Evolutionary conservation across 1,140 invertebrate genomes (phyloP), one percentile per base, ranked within the genome.

Genomic region (Eulimnadia texana): DNA sequence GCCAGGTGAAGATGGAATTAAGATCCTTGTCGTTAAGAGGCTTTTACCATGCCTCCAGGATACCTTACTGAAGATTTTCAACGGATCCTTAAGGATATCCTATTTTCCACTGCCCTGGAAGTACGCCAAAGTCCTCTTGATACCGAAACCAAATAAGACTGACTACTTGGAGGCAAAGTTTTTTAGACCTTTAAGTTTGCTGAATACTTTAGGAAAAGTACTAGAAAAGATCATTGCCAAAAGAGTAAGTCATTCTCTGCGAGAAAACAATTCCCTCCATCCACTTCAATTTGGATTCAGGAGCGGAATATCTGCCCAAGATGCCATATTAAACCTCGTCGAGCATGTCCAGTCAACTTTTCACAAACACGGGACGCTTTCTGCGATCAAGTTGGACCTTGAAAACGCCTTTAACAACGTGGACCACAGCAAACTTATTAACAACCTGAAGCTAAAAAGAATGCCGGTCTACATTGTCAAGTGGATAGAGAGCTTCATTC

Each of bases 191-290:
- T 22, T 56, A 3, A 16, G n/a, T 56, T 24, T 56, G 3, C 25
- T 56, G n/a, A n/a, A 1, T 22, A 2, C 24, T 3, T 3, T 27
- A n/a, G 54, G 25, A 3, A 56, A 56, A 27, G 25, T 56, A n/a
- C 54, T 56, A 24, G 54, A 56, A 25, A 56, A 56, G n/a, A 29
- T 29, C 20, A 22, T 56, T n/a, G n/a, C 54, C 3, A 56, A 56
- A 56, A 56, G 23, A 25, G n/a, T 56, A 3, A n/a, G 16, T 27
- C 16, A 1, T 24, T 1, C n/a, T n/a, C 10, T 56, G 24, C 24
- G 25, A 25, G 54, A 25, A 22, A 1, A n/a, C n/a, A 22, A 56
- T 25, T 29, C 29, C 16, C 25, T 56, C 16, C 16, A 16, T 24
- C 24, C 24, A 11, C 11, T 25, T n/a, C 54, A 56, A 27, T 56